Evolutionary conservation across 2,888 invertebrate genomes (phyloP).

Genomic region (Lepidocyrtoides sp.): DNA sequence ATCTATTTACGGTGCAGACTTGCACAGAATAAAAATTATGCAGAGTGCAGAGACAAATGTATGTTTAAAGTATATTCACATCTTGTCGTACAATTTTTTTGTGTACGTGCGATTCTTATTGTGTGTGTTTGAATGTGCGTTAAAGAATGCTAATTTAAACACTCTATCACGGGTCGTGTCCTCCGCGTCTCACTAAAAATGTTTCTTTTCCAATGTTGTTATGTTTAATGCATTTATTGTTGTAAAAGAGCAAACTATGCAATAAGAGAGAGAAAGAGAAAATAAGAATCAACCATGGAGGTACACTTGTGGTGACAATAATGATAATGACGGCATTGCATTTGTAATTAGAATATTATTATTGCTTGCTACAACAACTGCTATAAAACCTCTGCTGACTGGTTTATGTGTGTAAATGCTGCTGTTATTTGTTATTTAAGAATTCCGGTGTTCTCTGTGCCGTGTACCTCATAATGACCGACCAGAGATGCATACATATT

Average conservation of each 20-base stretch:
- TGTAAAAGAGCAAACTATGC: neutral
- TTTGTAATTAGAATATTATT: slow-evolving; percentile 73
- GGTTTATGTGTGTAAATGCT: neutral
- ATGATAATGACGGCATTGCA: slow-evolving; percentile 68
- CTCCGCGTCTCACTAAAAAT: slow-evolving; percentile 32
- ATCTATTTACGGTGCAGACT: neutral
- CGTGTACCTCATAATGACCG: slow-evolving; percentile 51
- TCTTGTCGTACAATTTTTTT: slow-evolving; percentile 26
- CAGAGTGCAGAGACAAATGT: neutral
- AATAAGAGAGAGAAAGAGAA: neutral
- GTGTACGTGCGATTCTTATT: slow-evolving; percentile 9
- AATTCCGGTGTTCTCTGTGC: slow-evolving; percentile 54
- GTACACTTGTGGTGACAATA: slow-evolving; percentile 69
- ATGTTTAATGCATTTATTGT: slow-evolving; percentile 45
- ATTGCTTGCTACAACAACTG: slow-evolving; percentile 51
- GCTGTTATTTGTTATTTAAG: slow-evolving; percentile 31
- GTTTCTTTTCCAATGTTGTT: neutral
- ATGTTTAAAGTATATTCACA: slow-evolving; percentile 6
- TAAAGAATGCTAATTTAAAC: slow-evolving; percentile 51
- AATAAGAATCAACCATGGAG: slow-evolving; percentile 12
- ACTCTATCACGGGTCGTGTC: slow-evolving; percentile 31
- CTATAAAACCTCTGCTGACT: slow-evolving; percentile 36
- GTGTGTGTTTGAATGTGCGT: slow-evolving; percentile 32
- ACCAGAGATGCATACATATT: slow-evolving; percentile 23
- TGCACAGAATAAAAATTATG: slow-evolving; percentile 1